Conservation (phyloP, 2,113 vertebrate genomes). For the Oreocharis arfaki region DNA sequence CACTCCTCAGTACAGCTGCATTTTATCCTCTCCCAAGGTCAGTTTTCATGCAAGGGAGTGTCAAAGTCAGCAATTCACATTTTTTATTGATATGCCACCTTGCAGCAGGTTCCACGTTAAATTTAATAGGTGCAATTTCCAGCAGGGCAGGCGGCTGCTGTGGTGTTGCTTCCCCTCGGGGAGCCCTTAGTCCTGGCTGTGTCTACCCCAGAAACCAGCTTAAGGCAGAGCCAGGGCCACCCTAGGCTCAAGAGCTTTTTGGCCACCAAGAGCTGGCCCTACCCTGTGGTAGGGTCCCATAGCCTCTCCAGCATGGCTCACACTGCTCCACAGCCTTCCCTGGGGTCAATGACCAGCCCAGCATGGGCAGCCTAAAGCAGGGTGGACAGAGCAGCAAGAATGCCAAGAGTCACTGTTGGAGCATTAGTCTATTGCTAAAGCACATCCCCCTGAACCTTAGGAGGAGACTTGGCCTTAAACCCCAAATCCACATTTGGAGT, state of each 20-base stretch:
- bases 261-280: background rate
- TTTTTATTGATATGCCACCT: background rate
- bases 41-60: background rate
- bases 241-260: background rate
- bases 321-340: background rate
- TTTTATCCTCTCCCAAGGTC: conserved; percentile 4
- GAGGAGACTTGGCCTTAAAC: background rate
- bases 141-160: background rate
- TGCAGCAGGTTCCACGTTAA: background rate
- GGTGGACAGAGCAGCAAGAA: background rate
- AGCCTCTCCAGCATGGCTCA: background rate
- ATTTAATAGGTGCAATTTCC: background rate
- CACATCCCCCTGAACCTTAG: background rate
- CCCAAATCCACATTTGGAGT: background rate
- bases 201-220: background rate
- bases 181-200: background rate
- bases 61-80: background rate
- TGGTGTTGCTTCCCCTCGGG: rapidly evolving
- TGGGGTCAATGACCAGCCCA: background rate
- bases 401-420: background rate
- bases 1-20: background rate
- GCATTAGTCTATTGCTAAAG: background rate
- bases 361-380: background rate
- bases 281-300: background rate
- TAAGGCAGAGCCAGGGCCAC: background rate